phyloP scores from a whole-genome alignment of 2,888 invertebrate species.

The Hermaeophaga mercurialis region DNA sequence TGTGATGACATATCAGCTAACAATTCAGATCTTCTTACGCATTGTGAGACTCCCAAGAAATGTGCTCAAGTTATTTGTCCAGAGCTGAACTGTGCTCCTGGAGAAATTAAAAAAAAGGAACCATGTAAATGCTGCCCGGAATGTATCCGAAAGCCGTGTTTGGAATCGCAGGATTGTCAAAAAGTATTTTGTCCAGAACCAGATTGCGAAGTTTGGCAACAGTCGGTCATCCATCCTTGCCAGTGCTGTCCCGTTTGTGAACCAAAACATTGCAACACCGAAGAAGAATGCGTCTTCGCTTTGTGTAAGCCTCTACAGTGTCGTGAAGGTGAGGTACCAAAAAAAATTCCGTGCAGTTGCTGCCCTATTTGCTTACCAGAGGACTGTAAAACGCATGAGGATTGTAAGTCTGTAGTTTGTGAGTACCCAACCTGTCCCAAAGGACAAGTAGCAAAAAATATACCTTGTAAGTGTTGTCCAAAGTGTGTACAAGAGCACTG shows the following conservation, averaged over 20 bases:
- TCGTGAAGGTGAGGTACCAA: not conserved
- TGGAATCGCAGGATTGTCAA: constrained; percentile 7
- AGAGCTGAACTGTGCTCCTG: not conserved
- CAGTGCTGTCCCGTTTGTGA: constrained; percentile 14
- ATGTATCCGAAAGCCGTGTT: not conserved
- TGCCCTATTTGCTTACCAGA: constrained; percentile 4
- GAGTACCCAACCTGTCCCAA: not conserved
- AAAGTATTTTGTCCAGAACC: not conserved
- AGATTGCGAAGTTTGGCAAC: constrained; percentile 1
- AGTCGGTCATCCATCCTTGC: not conserved
- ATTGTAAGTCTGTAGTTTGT: not conserved
- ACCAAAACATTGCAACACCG: not conserved
- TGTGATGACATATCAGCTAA: no score
- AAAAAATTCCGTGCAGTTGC: constrained; percentile 3
- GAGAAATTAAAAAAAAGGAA: not conserved
- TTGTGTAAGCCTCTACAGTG: not conserved
- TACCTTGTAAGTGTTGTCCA: constrained; percentile 14
- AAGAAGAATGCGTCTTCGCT: not conserved
- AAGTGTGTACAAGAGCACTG: not conserved
- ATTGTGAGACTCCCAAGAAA: not conserved
- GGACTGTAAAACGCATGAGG: not conserved
- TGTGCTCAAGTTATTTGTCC: not conserved
- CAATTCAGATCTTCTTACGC: no score
- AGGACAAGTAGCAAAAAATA: not conserved
- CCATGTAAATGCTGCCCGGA: constrained; percentile 5